Evolutionary conservation across 2,113 vertebrate genomes (phyloP), one percentile per base, ranked within the genome.

Genomic region (Lepus timidus): DNA sequence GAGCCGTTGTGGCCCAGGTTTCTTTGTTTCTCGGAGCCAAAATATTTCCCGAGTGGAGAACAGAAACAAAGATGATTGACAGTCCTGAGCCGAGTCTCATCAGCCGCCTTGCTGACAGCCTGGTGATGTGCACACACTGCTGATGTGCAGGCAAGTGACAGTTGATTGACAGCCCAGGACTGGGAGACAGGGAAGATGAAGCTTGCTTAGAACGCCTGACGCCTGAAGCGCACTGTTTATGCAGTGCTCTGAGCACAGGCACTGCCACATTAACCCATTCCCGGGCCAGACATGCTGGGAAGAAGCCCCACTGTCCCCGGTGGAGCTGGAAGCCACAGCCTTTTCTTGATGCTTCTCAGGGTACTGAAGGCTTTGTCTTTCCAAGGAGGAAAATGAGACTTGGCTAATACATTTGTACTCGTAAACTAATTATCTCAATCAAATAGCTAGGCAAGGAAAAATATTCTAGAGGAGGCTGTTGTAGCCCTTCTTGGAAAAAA

Each of bases 21-120:
- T 98, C 98, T 98, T 98, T 98, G 98, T 98, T 98, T 98, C 98
- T 97, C 83, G 3, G 97, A 98, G 98, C 98, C 98, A 98, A 98
- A 98, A 98, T 98, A 98, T 98, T 98, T 98, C 98, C 96, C 0
- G 90, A 98, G 97, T 78, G 93, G 97, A 98, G 97, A 97, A 98
- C 97, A 98, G 98, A 98, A 98, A 97, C 97, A 97, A 95, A 97
- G 96, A 98, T 98, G 98, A 99, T 97, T 98, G 98, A 97, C 98
- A 98, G 97, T 78, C 94, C 39, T 93, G 97, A 98, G 98, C 96
- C 52, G 75, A 97, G 97, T 88, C 98, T 98, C 98, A 96, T 98
- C 98, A 98, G 98, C 98, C 97, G 98, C 98, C 96, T 97, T 76
- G 93, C 98, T 98, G 98, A 98, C 98, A 98, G 98, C 94, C 95